These are phyloP conservation scores for Masticophis lateralis DNA, from an alignment of 2,797 vertebrate genomes.

Conservation along the genomic window DNA sequence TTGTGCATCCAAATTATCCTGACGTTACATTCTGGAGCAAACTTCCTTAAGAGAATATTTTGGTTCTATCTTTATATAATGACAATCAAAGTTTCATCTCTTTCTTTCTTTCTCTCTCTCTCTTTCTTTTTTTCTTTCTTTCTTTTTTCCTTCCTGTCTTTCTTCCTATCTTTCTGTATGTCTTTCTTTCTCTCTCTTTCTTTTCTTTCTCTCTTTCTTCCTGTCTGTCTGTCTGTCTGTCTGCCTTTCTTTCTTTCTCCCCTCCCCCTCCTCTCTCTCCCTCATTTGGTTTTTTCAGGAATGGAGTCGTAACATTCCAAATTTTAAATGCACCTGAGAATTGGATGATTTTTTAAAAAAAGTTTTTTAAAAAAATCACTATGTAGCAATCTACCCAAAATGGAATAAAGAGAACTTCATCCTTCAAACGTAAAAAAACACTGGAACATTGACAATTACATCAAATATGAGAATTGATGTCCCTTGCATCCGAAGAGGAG, in stretches of 20 bases:
- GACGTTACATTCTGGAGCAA: not conserved
- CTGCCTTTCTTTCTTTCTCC: too few species aligned
- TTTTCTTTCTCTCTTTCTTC: too few species aligned
- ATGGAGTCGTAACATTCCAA: not conserved
- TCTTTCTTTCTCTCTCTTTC: too few species aligned
- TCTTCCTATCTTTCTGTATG: too few species aligned
- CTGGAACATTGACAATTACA: not conserved
- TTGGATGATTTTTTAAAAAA: not conserved
- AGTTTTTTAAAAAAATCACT: too few species aligned
- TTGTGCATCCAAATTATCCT: not conserved
- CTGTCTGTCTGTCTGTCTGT: too few species aligned
- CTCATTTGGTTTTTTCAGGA: not conserved
- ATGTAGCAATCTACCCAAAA: not conserved
- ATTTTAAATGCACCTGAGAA: not conserved
- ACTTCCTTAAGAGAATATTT: not conserved
- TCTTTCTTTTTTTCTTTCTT: fast-evolving
- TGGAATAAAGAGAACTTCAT: not conserved
- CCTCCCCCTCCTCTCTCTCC: too few species aligned
- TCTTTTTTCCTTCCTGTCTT: fast-evolving
- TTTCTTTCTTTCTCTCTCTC: too few species aligned
- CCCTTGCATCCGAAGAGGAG: not conserved
- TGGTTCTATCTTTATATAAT: not conserved
- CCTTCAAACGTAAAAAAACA: too few species aligned
- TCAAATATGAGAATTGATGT: not conserved
- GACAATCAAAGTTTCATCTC: not conserved